Percentiles rank a stretch among this genome's conserved stretches.
Evolutionary conservation across 2,113 vertebrate genomes (phyloP).

Genomic region (Tetrax tetrax): DNA sequence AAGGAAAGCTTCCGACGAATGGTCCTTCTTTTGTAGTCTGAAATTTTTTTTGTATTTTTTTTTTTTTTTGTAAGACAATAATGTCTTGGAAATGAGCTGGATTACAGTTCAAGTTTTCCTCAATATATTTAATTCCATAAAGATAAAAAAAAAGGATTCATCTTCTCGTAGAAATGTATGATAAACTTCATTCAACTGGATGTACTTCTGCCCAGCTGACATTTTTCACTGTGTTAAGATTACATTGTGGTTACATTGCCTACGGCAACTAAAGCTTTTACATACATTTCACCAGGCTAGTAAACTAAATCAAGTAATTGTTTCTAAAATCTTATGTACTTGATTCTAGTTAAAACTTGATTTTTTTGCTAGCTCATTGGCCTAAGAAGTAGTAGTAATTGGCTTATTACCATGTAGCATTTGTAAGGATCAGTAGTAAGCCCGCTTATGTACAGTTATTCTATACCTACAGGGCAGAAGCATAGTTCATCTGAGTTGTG

Average conservation of each 20-base stretch:
- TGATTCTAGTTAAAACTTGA: conserved; percentile 21
- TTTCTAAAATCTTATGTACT: conserved; percentile 35
- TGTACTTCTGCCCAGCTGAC: not conserved
- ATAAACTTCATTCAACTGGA: not conserved
- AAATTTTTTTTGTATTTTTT: not conserved
- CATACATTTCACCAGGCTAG: not conserved
- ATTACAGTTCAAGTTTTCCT: not conserved
- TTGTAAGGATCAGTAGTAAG: not conserved
- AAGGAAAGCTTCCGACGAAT: too few species aligned
- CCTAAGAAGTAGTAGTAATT: conserved; percentile 7
- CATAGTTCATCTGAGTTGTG: not conserved
- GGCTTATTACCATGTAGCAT: not conserved
- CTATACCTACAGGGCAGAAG: not conserved
- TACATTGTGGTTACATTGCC: not conserved
- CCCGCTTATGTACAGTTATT: not conserved
- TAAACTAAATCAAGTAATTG: conserved; percentile 38
- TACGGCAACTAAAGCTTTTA: conserved; percentile 3
- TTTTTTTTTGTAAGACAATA: not conserved
- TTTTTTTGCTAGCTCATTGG: not conserved
- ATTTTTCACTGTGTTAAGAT: conserved; percentile 13
- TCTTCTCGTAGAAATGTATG: not conserved
- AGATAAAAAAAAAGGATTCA: not conserved
- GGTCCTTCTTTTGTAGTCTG: not conserved
- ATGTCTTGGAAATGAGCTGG: not conserved
- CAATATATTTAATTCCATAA: not conserved